These are phyloP conservation scores for Spialia ferax DNA, from an alignment of 2,888 invertebrate species.

Conservation along the genomic window DNA sequence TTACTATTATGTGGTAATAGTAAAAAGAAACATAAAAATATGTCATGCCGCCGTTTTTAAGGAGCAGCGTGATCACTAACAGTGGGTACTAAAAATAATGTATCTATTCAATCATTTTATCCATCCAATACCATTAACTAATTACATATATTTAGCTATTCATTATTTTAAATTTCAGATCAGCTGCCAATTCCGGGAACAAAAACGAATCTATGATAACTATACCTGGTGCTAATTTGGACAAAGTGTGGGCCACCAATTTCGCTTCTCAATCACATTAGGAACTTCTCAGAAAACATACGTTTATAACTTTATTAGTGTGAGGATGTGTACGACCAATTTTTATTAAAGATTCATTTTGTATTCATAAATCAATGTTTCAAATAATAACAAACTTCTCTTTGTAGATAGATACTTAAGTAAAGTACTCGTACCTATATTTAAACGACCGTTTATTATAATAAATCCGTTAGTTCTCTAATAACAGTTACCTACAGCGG, in stretches of 20 bases:
- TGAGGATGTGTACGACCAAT: neutral
- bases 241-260: conserved; percentile 75
- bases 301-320: too few relatives aligned
- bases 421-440: too few relatives aligned
- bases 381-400: neutral
- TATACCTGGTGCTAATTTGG: conserved; percentile 68
- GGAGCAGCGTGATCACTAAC: too few relatives aligned
- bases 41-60: too few relatives aligned
- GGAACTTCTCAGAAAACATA: conserved; percentile 19
- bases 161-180: conserved; percentile 63
- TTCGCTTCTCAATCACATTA: conserved; percentile 76
- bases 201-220: conserved; percentile 70
- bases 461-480: conserved; percentile 22
- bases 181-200: conserved; percentile 70
- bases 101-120: too few relatives aligned
- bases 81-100: too few relatives aligned
- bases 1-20: too few relatives aligned
- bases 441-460: neutral
- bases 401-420: neutral
- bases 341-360: neutral
- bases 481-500: conserved; percentile 36
- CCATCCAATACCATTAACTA: too few relatives aligned
- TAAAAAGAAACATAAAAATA: too few relatives aligned
- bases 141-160: neutral
- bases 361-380: neutral